A percentile compares a stretch with the other conserved stretches of the same genome.
These are phyloP conservation scores for Vanessa atalanta DNA, from an alignment of 1,140 invertebrate genomes.

Conservation along the genomic window DNA sequence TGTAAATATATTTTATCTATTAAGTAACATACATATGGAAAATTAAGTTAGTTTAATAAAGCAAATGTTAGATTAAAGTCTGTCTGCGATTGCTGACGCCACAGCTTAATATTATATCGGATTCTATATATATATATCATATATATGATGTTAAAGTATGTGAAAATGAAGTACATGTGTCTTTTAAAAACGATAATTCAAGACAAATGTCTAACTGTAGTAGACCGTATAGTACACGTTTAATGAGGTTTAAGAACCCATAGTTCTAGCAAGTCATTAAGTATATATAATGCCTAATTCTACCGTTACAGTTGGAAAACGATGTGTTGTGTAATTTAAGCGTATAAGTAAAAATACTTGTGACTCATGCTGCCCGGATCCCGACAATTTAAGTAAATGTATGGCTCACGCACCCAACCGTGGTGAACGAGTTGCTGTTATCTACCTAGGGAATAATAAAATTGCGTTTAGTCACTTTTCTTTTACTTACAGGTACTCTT, in stretches of 20 bases:
- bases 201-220: too few species aligned
- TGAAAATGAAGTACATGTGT: too few species aligned
- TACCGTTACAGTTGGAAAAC: conserved; percentile 15
- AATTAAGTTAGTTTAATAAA: too few species aligned
- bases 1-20: too few species aligned
- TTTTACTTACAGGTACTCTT: not conserved
- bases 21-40: too few species aligned
- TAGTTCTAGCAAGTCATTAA: not conserved
- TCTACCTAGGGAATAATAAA: conserved; percentile 26
- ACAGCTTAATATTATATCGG: too few species aligned
- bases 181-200: too few species aligned
- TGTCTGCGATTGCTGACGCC: too few species aligned
- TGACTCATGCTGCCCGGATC: conserved; percentile 25
- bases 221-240: not conserved
- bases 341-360: conserved; percentile 18
- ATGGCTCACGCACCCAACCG: conserved; percentile 19
- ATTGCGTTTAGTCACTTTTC: conserved; percentile 8
- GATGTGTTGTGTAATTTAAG: conserved; percentile 18
- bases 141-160: too few species aligned
- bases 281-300: conserved; percentile 1
- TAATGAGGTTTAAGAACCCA: not conserved
- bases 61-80: too few species aligned
- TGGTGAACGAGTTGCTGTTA: conserved; percentile 14
- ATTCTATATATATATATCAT: too few species aligned
- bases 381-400: conserved; percentile 23